A percentile compares a stretch with the other conserved stretches of the same genome.
These are phyloP conservation scores for Euphonia xanthogaster DNA, from an alignment of 2,797 vertebrate species.

Conservation along the genomic window DNA sequence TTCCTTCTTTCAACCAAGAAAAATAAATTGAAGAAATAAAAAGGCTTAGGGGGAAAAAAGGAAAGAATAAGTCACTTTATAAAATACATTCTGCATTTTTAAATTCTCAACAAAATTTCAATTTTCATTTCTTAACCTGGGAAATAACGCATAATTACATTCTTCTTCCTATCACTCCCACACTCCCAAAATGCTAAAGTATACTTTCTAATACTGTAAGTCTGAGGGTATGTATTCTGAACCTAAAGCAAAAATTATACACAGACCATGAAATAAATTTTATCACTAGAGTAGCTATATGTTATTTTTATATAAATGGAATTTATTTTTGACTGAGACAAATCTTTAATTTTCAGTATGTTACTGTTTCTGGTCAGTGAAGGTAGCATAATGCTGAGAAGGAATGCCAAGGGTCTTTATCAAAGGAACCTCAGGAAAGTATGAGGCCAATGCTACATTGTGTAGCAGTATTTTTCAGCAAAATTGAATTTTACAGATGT, in stretches of 20 bases:
- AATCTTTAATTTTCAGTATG: background rate
- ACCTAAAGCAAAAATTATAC: background rate
- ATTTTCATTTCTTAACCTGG: background rate
- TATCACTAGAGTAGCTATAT: background rate
- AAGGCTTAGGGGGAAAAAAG: background rate
- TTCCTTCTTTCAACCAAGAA: background rate
- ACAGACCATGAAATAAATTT: background rate
- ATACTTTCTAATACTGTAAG: background rate
- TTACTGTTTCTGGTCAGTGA: background rate
- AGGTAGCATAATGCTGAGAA: background rate
- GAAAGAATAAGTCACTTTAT: background rate
- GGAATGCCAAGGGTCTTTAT: background rate
- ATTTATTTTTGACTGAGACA: background rate
- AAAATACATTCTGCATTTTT: background rate
- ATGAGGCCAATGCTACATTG: background rate
- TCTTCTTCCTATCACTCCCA: background rate
- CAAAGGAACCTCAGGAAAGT: background rate
- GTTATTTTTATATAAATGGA: background rate
- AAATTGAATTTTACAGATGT: background rate
- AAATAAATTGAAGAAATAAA: background rate
- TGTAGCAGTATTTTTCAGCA: background rate
- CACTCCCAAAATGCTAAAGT: background rate
- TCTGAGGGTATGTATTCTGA: background rate
- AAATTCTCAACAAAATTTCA: background rate
- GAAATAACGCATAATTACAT: background rate